Base-by-base conservation (phyloP, 2,113 vertebrate species). In the Centropus bengalensis region DNA sequence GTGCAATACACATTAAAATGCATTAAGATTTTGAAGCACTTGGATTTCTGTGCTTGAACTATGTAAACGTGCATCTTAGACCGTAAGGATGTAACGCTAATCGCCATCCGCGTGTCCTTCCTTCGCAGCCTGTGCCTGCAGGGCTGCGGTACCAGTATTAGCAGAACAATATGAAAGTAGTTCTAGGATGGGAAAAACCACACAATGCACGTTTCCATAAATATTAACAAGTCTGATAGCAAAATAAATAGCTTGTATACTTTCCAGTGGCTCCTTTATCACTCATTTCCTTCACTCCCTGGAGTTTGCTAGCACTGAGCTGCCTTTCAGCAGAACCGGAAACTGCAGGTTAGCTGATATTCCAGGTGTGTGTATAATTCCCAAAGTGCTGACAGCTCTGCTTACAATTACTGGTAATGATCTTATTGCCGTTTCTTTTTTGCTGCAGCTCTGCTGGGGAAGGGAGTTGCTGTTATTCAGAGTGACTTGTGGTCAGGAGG, bases 281-380 rank as follows among this genome's bases (percentile, higher is more conserved):
- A 89, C 51, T 87, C 68, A 42, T 69, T 94, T 69, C 47, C 74
- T 68, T 83, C 83, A 74, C 59, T 94, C 89, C 73, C 81, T 84
- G 70, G 70, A 55, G 90, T 91, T 75, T 93, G 86, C 96, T 70
- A 81, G 87, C 71, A 77, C 82, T 47, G 91, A 95, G 85, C 47
- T 82, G 91, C 73, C 67, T 89, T 91, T 93, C 91, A 96, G 14
- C 79, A 86, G 84, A 95, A 64, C 89, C 86, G 91, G 95, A 96
- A 94, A 74, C 76, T 92, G 96, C 56, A 91, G 85, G 88, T 93
- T 95, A 86, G 95, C 83, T 97, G 93, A 93, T 96, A 91, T 42
- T 96, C 94, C 95, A 76, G 59, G 91, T 96, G 94, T 94, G 91
- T 94, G 63, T 96, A 12, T 97, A 97, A 97, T 96, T 97, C 93